phyloP scores from a whole-genome alignment of 92 coral and sea anemone genomes.

The Hydrozoanthus gracilis region DNA sequence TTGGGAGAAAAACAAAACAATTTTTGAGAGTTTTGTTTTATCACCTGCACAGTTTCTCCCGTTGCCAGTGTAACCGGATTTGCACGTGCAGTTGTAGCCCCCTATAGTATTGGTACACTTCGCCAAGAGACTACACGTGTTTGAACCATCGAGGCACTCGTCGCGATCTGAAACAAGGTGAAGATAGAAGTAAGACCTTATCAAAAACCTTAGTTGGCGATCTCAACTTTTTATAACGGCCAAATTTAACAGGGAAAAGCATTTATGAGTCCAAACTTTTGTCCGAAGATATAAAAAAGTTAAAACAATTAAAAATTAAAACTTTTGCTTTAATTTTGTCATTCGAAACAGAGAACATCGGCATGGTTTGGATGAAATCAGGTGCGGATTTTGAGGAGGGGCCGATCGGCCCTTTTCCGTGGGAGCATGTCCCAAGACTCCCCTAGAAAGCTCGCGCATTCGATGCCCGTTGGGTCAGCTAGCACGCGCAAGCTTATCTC shows the following conservation, averaged over 20 bases:
- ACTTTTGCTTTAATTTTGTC: no score
- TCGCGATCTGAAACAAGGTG: constrained; percentile 15
- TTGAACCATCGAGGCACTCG: constrained; percentile 44
- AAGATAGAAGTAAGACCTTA: not conserved
- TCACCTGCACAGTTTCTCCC: constrained; percentile 28
- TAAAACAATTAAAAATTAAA: no score
- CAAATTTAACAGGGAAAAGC: not conserved
- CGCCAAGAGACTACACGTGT: constrained; percentile 25
- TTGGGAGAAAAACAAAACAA: no score
- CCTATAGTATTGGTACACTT: constrained; percentile 45
- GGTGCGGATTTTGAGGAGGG: no score
- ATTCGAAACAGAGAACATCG: no score
- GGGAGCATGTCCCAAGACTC: not conserved
- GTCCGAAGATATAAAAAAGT: no score
- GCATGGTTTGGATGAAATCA: no score
- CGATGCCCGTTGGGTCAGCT: no score
- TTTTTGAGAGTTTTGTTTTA: not conserved
- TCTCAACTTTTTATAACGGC: not conserved
- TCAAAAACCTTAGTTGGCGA: not conserved
- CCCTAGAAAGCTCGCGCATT: no score
- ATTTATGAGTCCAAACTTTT: no score
- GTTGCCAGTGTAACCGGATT: constrained; percentile 14
- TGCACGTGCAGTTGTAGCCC: constrained; percentile 36
- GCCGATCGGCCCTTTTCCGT: not conserved
- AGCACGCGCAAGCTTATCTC: no score